Base-by-base conservation (phyloP, 2,113 vertebrate species). In the Andinoacara biseriatus region DNA sequence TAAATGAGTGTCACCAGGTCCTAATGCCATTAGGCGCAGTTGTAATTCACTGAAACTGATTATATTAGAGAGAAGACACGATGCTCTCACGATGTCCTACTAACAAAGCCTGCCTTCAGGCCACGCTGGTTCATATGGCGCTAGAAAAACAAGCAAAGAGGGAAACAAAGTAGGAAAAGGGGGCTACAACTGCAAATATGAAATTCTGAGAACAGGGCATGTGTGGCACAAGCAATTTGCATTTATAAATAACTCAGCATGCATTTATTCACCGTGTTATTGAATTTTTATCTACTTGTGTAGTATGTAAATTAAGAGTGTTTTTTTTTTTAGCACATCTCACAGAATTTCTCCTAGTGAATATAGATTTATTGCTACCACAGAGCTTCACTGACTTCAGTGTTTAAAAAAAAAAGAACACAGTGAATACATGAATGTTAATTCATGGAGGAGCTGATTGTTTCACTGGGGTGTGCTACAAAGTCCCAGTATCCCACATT, bases 1-100 rank as follows among this genome's bases (percentile, higher is more conserved):
- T 94, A 89, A 94, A 96, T 94, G 91, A 93, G 88, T 95, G 94
- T 96, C 96, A 96, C 90, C 95, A 93, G 95, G 91, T 95, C 91
- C 86, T 96, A 95, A 96, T 95, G 87, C 86, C 83, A 92, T 95
- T 94, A 96, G 81, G 85, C 61, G 15, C 85, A 80, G 80, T 80
- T 80, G 90, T 94, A 95, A 95, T 95, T 95, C 82, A 91, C 84
- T 93, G 90, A 93, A 92, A 92, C 82, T 95, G 94, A 96, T 96
- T 95, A 82, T 84, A 95, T 96, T 96, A 95, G 88, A 78, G 60
- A 43, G 85, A 92, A 88, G 93, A 91, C 92, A 87, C 82, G 90
- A 81, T 91, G 89, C 90, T 93, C 90, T 92, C 86, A 90, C 77
- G 86, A 93, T 88, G 84, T 82, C 67, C 89, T 22, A 26, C 56